phyloP scores from a whole-genome alignment of 2,888 invertebrate species.

The Drosophila infuscata region DNA sequence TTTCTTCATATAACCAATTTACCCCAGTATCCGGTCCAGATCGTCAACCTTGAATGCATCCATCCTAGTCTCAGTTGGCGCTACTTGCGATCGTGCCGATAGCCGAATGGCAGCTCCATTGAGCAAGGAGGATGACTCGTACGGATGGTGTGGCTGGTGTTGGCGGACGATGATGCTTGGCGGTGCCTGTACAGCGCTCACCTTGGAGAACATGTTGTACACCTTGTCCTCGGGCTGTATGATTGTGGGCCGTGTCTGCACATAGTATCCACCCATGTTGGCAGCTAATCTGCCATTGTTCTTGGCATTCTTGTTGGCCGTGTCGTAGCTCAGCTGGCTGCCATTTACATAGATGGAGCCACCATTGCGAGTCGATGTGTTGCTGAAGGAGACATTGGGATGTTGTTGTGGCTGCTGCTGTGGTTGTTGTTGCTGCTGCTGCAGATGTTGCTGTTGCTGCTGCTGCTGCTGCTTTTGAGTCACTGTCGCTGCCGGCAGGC shows the following conservation, averaged over 20 bases:
- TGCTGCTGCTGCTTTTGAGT: conserved; percentile 18
- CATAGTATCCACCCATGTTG: conserved; percentile 73
- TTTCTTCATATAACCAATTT: conserved; percentile 64
- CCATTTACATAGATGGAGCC: conserved; percentile 72
- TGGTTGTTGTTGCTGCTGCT: conserved; percentile 15
- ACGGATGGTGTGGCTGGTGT: conserved; percentile 49
- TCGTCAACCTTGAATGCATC: conserved; percentile 59
- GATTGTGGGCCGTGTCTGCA: conserved; percentile 70
- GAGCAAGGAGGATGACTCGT: conserved; percentile 53
- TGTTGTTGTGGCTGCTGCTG: conserved; percentile 63
- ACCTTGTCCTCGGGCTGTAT: conserved; percentile 77
- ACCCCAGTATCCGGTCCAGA: conserved; percentile 90
- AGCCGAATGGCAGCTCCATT: conserved; percentile 59
- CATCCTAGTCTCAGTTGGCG: conserved; percentile 34
- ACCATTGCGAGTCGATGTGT: conserved; percentile 63
- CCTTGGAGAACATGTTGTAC: conserved; percentile 83
- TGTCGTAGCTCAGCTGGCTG: conserved; percentile 73
- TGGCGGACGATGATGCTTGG: conserved; percentile 72
- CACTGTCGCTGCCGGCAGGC: conserved; percentile 50
- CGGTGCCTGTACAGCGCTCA: conserved; percentile 68
- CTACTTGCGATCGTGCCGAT: conserved; percentile 64
- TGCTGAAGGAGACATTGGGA: conserved; percentile 80
- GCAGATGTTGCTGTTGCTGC: conserved; percentile 18
- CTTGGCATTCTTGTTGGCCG: conserved; percentile 82
- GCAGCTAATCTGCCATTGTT: conserved; percentile 64